phyloP scores from a whole-genome alignment of 2,888 invertebrate species.

The Dynastes grantii region DNA sequence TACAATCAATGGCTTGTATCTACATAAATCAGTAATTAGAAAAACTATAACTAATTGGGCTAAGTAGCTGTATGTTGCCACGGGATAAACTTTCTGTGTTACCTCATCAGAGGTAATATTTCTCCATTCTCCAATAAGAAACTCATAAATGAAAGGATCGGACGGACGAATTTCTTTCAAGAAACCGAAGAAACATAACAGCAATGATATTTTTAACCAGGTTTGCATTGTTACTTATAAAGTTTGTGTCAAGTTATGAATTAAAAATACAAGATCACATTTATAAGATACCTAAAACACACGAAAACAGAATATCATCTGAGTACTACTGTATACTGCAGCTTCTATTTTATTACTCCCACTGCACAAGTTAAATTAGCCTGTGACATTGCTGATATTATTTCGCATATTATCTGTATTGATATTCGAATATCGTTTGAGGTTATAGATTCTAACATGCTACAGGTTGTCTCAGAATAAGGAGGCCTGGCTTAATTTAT shows the following conservation, averaged over 20 bases:
- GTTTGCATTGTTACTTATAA: slow-evolving; percentile 70
- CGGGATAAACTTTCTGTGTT: slow-evolving; percentile 87
- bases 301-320: slow-evolving; percentile 12
- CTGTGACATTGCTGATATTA: slow-evolving; percentile 17
- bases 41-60: slow-evolving; percentile 83
- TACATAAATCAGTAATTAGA: slow-evolving; percentile 85
- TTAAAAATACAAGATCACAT: slow-evolving; percentile 26
- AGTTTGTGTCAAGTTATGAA: slow-evolving; percentile 26
- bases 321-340: slow-evolving; percentile 14
- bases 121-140: slow-evolving; percentile 82
- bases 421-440: slow-evolving; percentile 43
- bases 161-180: slow-evolving; percentile 90
- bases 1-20: slow-evolving; percentile 92
- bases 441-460: slow-evolving; percentile 37
- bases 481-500: no score
- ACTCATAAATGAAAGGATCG: slow-evolving; percentile 88
- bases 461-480: no score
- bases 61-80: slow-evolving; percentile 89
- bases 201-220: slow-evolving; percentile 81
- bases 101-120: slow-evolving; percentile 83
- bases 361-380: background rate
- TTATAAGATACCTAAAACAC: slow-evolving; percentile 10
- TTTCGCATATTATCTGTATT: no score
- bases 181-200: slow-evolving; percentile 86
- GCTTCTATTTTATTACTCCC: slow-evolving; percentile 16